Conservation (phyloP, 2,797 vertebrate genomes). For the Hydrolagus colliei region DNA sequence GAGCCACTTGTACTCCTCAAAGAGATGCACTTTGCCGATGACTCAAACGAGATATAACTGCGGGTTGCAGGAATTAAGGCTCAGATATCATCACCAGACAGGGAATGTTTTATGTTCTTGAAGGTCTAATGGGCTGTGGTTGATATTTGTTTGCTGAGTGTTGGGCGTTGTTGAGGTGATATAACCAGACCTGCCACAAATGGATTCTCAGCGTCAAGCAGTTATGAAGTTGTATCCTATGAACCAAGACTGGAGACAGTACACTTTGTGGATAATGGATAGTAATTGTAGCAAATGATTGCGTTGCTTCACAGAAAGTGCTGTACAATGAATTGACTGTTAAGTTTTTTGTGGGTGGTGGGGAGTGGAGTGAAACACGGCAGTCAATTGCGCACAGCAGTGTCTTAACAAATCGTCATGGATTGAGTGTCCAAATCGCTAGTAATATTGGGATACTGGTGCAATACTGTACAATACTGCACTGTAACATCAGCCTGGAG, state of each 20-base stretch:
- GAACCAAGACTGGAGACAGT: background rate
- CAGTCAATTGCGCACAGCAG: no score
- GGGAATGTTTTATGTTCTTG: background rate
- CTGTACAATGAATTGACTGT: no score
- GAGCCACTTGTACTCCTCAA: background rate
- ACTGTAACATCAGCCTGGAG: no score
- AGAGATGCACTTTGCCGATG: background rate
- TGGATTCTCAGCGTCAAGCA: background rate
- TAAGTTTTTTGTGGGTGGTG: no score
- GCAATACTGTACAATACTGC: no score
- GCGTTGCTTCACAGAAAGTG: no score
- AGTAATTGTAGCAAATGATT: no score
- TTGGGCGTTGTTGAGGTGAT: background rate
- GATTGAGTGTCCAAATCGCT: no score
- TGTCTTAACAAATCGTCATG: no score
- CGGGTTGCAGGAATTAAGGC: background rate
- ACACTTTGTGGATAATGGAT: no score
- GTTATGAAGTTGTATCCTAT: background rate
- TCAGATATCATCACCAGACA: background rate
- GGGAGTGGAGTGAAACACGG: no score
- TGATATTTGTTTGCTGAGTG: background rate
- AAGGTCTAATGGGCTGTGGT: background rate
- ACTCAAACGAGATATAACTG: background rate
- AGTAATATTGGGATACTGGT: no score
- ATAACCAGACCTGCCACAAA: background rate